Evolutionary conservation across 1,140 invertebrate species (phyloP).

Genomic region (Xylocopa sonorina): DNA sequence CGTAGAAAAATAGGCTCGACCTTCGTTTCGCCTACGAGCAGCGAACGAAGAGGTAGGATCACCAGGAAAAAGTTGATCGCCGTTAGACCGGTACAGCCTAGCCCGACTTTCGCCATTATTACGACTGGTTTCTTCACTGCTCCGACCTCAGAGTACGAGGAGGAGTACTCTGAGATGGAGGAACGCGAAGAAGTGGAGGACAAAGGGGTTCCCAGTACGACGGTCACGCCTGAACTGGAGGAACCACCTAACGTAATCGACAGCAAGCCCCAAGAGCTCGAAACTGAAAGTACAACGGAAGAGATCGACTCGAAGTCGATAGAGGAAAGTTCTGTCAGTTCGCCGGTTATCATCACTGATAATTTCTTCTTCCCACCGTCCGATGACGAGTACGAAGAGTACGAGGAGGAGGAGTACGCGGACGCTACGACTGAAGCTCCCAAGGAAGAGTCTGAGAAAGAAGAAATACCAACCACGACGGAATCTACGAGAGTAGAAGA

Average conservation of each 20-base stretch:
- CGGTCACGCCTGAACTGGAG: slow-evolving; percentile 65
- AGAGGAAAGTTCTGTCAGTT: slow-evolving; percentile 43
- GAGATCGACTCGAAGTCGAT: slow-evolving; percentile 17
- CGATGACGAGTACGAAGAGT: slow-evolving; percentile 63
- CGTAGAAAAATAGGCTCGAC: slow-evolving; percentile 75
- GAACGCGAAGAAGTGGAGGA: slow-evolving; percentile 22
- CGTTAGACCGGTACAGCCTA: slow-evolving; percentile 73
- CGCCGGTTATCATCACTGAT: slow-evolving; percentile 79
- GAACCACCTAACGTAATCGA: slow-evolving; percentile 70
- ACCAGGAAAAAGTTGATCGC: slow-evolving; percentile 78
- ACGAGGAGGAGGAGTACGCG: slow-evolving; percentile 65
- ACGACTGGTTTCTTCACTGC: slow-evolving; percentile 79
- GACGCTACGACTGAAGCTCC: slow-evolving; percentile 37
- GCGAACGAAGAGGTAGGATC: slow-evolving; percentile 65
- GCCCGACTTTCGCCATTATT: slow-evolving; percentile 76
- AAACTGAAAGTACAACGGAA: slow-evolving; percentile 1
- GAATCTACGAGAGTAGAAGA: slow-evolving; percentile 5
- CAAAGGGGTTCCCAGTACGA: slow-evolving; percentile 11
- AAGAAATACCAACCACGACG: background rate
- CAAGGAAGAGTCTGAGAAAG: background rate
- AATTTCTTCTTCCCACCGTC: slow-evolving; percentile 77
- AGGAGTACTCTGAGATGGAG: slow-evolving; percentile 65
- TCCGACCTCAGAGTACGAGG: slow-evolving; percentile 63
- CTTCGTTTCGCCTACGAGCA: slow-evolving; percentile 33
- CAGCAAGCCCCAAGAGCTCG: slow-evolving; percentile 51